Base-by-base conservation (phyloP, 2,888 invertebrate species). In the Sphaeridia pumilis region DNA sequence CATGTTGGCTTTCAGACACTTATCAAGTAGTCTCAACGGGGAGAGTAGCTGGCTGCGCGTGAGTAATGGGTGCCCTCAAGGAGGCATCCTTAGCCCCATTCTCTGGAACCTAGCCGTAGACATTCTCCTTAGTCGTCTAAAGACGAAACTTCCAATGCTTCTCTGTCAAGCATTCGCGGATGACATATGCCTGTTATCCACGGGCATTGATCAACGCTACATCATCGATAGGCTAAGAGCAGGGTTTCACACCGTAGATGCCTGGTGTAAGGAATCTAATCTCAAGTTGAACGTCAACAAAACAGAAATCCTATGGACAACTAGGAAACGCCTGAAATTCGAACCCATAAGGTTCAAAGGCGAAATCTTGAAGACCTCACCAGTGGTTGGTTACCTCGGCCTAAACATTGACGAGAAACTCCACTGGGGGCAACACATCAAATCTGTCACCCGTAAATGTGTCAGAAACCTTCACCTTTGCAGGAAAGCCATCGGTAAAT, bases 11-110 rank as follows among this genome's bases (percentile, higher is more conserved):
- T 35, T 38, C 20, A 38, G 57, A 12, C 27, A 10, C 1, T 52
- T 51, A 2, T 7, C 2, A 1, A 21, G 53, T 7, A 1, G 2
- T 2, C 42, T 31, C 1, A 10, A 21, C 2, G 35, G 27, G 1
- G 31, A 20, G 12, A 28, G 3, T 10, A 21, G 10, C 25, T 14
- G 24, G 3, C 51, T 28, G 24, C 34, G 4, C 12, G 55, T 55
- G 5, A 36, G 38, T 2, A 53, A 57, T 27, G 67, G 66, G 4
- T 69, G 66, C 50, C 65, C 65, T 10, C 67, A 68, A 54, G 66
- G 66, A 0, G 67, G 66, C 4, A 66, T 67, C 2, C 57, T 66
- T 2, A 67, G 64, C 1, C 67, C 67, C 1, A 57, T 68, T 1
- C 54, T 67, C 43, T 68, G 67, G 67, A 60, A 51, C 43, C 55